Percentiles rank a stretch among this genome's conserved stretches.
These are phyloP conservation scores for Steinernema hermaphroditum DNA, from an alignment of 2,888 invertebrate genomes.

Conservation along the genomic window DNA sequence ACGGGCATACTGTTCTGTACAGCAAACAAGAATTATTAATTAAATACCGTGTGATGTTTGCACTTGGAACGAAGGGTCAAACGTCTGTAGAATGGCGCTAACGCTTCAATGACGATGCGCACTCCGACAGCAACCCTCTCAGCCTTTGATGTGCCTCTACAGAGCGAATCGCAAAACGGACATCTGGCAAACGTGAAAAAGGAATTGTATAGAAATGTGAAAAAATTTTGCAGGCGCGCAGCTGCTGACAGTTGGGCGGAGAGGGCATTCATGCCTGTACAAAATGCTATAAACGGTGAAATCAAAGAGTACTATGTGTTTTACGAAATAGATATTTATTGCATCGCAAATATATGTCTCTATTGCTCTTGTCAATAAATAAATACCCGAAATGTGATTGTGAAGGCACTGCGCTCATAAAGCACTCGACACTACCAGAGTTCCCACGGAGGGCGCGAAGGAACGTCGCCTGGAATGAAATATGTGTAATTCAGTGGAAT, in stretches of 20 bases:
- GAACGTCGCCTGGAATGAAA: conserved; percentile 10
- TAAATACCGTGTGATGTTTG: background rate
- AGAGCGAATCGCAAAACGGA: background rate
- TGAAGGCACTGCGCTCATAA: too few relatives aligned
- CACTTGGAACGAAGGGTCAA: background rate
- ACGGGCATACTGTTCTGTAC: background rate
- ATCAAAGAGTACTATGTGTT: too few relatives aligned
- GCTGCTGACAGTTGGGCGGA: conserved; percentile 3
- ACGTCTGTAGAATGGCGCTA: background rate
- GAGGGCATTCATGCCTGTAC: too few relatives aligned
- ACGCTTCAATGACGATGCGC: background rate
- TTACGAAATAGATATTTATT: too few relatives aligned
- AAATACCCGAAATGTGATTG: too few relatives aligned
- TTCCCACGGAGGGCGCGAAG: conserved; percentile 14
- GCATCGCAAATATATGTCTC: too few relatives aligned
- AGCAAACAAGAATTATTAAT: conserved; percentile 7
- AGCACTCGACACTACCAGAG: conserved; percentile 18
- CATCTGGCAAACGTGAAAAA: conserved; percentile 20
- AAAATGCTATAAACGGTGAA: too few relatives aligned
- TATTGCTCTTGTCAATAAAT: too few relatives aligned
- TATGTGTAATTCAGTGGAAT: conserved; percentile 22
- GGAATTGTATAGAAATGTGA: conserved; percentile 14
- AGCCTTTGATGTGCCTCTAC: background rate
- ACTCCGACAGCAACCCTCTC: background rate
- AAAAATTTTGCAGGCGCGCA: background rate